Evolutionary conservation across 2,888 invertebrate species (phyloP).

Genomic region (Scrobipalpa costella): DNA sequence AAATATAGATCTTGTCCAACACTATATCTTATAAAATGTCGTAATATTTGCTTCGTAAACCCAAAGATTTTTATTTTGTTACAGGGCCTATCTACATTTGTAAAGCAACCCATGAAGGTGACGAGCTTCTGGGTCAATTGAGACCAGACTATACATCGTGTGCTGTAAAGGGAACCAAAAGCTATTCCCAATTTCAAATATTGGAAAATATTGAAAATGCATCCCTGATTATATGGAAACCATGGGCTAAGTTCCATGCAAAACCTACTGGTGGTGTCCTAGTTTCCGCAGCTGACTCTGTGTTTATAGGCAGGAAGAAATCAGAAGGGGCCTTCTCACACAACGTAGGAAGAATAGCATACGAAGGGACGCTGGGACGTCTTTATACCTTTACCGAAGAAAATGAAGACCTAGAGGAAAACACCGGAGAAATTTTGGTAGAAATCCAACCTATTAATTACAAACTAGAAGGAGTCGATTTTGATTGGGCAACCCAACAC

Average conservation of each 20-base stretch:
- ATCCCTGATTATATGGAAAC: conserved; percentile 87
- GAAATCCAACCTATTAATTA: conserved; percentile 91
- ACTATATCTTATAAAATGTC: no score
- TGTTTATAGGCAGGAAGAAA: conserved; percentile 67
- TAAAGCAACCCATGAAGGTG: conserved; percentile 85
- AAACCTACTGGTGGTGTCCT: conserved; percentile 86
- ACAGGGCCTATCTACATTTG: conserved; percentile 85
- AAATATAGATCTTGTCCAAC: no score
- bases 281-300: conserved; percentile 66
- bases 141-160: conserved; percentile 82
- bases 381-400: conserved; percentile 85
- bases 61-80: conserved; percentile 30
- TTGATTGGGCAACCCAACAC: conserved; percentile 79
- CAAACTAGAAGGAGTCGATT: conserved; percentile 85
- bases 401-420: conserved; percentile 77
- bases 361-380: conserved; percentile 84
- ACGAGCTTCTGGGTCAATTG: conserved; percentile 87
- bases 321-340: conserved; percentile 70
- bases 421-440: conserved; percentile 87
- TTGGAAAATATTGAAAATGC: conserved; percentile 89
- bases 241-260: conserved; percentile 86
- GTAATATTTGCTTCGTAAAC: no score
- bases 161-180: conserved; percentile 82
- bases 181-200: conserved; percentile 84
- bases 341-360: conserved; percentile 86